Evolutionary conservation across 1,140 invertebrate species (phyloP).

Genomic region (Aphidius gifuensis): DNA sequence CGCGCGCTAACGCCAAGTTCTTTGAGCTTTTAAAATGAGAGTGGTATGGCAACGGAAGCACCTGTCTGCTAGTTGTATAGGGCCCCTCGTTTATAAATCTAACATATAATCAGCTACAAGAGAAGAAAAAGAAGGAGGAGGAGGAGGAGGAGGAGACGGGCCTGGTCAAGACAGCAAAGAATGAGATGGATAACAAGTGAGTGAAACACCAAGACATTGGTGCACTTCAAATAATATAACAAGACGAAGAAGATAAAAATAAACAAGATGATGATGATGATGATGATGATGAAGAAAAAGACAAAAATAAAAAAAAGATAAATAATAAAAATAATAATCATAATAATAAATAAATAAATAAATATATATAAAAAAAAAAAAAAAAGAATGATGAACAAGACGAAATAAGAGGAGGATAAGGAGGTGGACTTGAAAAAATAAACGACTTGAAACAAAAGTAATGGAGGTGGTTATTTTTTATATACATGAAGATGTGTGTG

Average conservation of each 20-base stretch:
- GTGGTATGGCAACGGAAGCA: constrained; percentile 24
- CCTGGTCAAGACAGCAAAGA: too few species aligned
- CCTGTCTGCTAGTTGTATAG: constrained; percentile 28
- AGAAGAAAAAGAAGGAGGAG: constrained; percentile 12
- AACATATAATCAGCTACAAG: constrained; percentile 46
- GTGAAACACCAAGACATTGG: too few species aligned
- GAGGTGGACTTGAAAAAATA: constrained; percentile 24
- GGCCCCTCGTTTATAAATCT: constrained; percentile 49
- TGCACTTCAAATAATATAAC: constrained; percentile 41
- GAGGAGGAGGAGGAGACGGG: constrained; percentile 23
- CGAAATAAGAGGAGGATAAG: constrained; percentile 30
- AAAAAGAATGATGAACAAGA: constrained; percentile 20
- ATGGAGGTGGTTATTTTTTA: constrained; percentile 8
- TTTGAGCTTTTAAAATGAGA: constrained; percentile 3
- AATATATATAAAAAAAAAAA: constrained; percentile 9
- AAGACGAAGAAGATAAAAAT: constrained; percentile 34
- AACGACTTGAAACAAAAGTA: constrained; percentile 27
- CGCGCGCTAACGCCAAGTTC: not conserved
- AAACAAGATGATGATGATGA: constrained; percentile 16
- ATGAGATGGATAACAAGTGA: too few species aligned
- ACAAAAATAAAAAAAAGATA: too few species aligned
- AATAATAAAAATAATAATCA: not conserved
- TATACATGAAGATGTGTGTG: too few species aligned
- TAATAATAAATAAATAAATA: constrained; percentile 22
- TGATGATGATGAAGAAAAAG: constrained; percentile 4